Base-by-base conservation (phyloP, 2,113 vertebrate genomes). In the Myodes glareolus region DNA sequence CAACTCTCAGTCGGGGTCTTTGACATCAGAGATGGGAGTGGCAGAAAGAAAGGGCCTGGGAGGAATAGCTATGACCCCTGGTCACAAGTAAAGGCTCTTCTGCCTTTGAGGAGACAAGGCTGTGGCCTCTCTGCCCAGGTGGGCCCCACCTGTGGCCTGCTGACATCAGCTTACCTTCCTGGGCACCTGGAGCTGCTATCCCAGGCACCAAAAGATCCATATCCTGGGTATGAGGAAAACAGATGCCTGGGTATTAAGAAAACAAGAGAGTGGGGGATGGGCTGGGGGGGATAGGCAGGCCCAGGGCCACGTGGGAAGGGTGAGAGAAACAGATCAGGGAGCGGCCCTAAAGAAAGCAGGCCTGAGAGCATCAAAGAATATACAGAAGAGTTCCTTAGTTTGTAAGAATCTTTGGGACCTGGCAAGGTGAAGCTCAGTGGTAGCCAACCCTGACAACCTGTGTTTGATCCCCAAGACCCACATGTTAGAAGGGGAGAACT, bases 171-270 rank as follows among this genome's bases (percentile, higher is more conserved):
- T 55, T 42, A 52, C 19, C n/a, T 29, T 91, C 72, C 73, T 70
- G 58, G 55, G n/a, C 6, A 80, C 33, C 82, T 70, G 45, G 17
- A 55, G 33, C 52, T 72, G 16, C 82, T 47, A 8, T 89, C n/a
- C 77, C n/a, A 23, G 23, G 75, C 45, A 42, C 39, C 16, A 0
- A 84, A 88, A 84, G 29, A 78, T 39, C 94, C 73, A 8, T 25
- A 14, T 75, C 68, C 58, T 84, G 55, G 80, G 63, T 63, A 70
- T 88, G 58, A 86, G 21, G 76, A 58, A 81, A 89, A 65, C 52
- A 67, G 50, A 77, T 68, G 90, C 52, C 65, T 87, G 70, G 63
- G 52, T 55, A 70, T 87, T 81, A 86, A 16, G 73, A 47, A 95
- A 86, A 65, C 36, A 61, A 25, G n/a, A 31, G 39, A 72, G 0